phyloP scores from a whole-genome alignment of 2,797 vertebrate species.

The Paramormyrops hopkinsi region DNA sequence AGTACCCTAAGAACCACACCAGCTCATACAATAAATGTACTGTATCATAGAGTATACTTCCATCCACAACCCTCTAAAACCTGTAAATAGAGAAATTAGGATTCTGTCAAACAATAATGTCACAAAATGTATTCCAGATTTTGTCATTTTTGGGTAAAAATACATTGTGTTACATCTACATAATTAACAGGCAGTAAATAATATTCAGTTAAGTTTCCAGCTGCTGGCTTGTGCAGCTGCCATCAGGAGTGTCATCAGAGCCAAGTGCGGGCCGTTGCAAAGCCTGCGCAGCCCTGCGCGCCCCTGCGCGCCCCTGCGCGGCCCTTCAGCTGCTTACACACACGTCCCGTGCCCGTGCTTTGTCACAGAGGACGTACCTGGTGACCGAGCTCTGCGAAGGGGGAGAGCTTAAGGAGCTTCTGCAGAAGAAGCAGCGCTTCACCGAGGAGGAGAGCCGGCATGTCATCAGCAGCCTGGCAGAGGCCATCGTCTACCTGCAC shows the following conservation, averaged over 20 bases:
- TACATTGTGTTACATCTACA: background rate
- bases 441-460: conserved; percentile 74
- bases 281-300: background rate
- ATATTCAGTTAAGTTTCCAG: background rate
- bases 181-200: background rate
- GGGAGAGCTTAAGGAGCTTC: conserved; percentile 70
- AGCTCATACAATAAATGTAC: background rate
- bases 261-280: background rate
- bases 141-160: background rate
- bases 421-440: conserved; percentile 62
- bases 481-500: conserved; percentile 73
- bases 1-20: background rate
- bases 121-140: background rate
- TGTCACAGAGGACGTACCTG: conserved; percentile 71
- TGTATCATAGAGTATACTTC: background rate
- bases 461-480: conserved; percentile 69
- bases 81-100: background rate
- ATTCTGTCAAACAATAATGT: background rate
- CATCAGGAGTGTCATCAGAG: background rate
- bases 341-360: conserved; percentile 22
- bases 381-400: conserved; percentile 76
- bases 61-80: background rate
- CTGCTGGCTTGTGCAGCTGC: background rate
- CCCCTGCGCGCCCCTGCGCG: background rate
- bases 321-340: background rate